phyloP scores from a whole-genome alignment of 2,113 vertebrate species.

The Potamarius usumacintae region DNA sequence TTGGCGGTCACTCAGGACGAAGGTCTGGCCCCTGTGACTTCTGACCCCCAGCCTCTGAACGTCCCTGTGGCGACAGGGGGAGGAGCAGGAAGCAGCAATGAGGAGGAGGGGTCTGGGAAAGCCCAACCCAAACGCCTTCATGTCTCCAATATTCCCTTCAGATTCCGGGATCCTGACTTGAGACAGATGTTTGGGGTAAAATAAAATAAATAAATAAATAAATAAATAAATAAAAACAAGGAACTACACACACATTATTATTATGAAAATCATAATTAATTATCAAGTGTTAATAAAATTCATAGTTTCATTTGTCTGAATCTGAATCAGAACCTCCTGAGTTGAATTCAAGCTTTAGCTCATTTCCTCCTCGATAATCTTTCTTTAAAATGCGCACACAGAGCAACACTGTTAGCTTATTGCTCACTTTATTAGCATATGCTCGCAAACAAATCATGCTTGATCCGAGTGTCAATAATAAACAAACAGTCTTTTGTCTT shows the following conservation, averaged over 20 bases:
- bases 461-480: neutral
- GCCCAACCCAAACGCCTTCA: slow-evolving; percentile 78
- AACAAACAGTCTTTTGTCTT: slow-evolving; percentile 42
- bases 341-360: neutral
- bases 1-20: slow-evolving; percentile 67
- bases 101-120: slow-evolving; percentile 74
- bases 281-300: neutral
- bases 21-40: slow-evolving; percentile 66
- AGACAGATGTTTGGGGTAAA: slow-evolving; percentile 82
- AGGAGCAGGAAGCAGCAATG: slow-evolving; percentile 68
- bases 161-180: slow-evolving; percentile 79
- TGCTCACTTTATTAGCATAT: neutral
- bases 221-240: neutral
- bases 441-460: neutral
- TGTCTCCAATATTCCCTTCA: slow-evolving; percentile 81
- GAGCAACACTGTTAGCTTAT: neutral
- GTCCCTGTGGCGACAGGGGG: slow-evolving; percentile 65
- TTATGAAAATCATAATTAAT: neutral
- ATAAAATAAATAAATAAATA: neutral
- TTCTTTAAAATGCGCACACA: neutral
- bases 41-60: slow-evolving; percentile 72
- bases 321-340: neutral
- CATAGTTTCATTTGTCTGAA: neutral
- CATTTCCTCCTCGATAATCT: neutral
- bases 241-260: neutral